Evolutionary conservation across 30 jellyfish, hydroid and myxozoan species (phyloP).

Genomic region (Aurelia aurita complex sp. Pacific): DNA sequence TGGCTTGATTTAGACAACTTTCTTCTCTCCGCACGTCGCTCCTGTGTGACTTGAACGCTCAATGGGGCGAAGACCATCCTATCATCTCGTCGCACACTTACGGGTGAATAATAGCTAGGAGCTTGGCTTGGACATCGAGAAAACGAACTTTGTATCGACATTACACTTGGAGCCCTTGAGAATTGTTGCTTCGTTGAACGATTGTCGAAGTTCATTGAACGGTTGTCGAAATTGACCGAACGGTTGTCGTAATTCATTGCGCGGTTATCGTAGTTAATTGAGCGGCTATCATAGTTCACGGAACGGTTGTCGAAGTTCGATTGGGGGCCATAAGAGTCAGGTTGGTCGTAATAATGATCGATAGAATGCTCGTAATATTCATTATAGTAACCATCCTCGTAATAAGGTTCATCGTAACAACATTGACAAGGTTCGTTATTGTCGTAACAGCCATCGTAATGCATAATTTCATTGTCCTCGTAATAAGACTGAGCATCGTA

Average conservation of each 20-base stretch:
- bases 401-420: constrained; percentile 39
- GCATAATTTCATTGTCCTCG: constrained; percentile 23
- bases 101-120: constrained; percentile 50
- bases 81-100: constrained; percentile 21
- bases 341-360: constrained; percentile 32
- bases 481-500: constrained; percentile 41
- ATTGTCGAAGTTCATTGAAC: background rate
- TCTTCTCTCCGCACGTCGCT: constrained; percentile 73
- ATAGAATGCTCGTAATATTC: constrained; percentile 42
- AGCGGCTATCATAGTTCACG: background rate
- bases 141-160: constrained; percentile 8
- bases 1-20: constrained; percentile 27
- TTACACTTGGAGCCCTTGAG: constrained; percentile 19
- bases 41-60: constrained; percentile 61
- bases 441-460: constrained; percentile 48
- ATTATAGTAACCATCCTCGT: constrained; percentile 31
- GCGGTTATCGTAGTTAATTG: constrained; percentile 3
- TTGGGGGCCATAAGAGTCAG: constrained; percentile 28
- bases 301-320: constrained; percentile 15
- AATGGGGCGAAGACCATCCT: constrained; percentile 71
- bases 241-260: background rate
- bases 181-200: background rate
- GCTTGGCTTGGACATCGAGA: constrained; percentile 26
- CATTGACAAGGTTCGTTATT: constrained; percentile 50
- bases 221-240: background rate